Evolutionary conservation across 2,113 vertebrate genomes (phyloP).

Genomic region (Sarotherodon lohbergeri): DNA sequence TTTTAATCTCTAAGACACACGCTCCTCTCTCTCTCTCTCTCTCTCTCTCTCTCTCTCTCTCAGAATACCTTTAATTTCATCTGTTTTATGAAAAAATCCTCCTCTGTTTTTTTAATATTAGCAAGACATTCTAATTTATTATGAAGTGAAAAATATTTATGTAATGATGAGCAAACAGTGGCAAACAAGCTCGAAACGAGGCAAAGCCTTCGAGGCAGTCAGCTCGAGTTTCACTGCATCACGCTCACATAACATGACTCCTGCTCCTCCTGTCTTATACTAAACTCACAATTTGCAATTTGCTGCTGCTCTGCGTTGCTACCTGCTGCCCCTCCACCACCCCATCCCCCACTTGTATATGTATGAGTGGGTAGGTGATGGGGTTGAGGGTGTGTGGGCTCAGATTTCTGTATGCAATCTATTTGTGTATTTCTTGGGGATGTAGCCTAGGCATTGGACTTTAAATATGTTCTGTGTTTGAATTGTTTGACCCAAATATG

Average conservation of each 20-base stretch:
- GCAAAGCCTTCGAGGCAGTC: background rate
- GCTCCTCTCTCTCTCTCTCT: background rate
- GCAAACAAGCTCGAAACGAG: background rate
- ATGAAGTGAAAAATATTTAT: background rate
- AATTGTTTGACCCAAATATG: background rate
- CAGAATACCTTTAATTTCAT: background rate
- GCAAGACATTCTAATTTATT: background rate
- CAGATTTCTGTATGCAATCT: background rate
- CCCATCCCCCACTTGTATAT: background rate
- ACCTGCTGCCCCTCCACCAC: background rate
- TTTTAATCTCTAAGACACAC: background rate
- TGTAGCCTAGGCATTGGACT: background rate
- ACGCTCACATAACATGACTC: background rate
- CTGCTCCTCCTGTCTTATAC: background rate
- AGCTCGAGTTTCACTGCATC: background rate
- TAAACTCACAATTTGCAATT: background rate
- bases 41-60: background rate
- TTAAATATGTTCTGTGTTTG: background rate
- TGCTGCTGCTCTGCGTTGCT: background rate
- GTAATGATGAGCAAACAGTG: background rate
- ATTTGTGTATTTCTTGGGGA: background rate
- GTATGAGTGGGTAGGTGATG: background rate
- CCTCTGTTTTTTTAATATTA: background rate
- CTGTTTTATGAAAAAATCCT: background rate
- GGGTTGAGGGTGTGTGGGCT: background rate